A percentile compares a stretch with the other conserved stretches of the same genome.
These are phyloP conservation scores for Palythoa caribaeorum DNA, from an alignment of 92 coral and sea anemone genomes.

Conservation along the genomic window DNA sequence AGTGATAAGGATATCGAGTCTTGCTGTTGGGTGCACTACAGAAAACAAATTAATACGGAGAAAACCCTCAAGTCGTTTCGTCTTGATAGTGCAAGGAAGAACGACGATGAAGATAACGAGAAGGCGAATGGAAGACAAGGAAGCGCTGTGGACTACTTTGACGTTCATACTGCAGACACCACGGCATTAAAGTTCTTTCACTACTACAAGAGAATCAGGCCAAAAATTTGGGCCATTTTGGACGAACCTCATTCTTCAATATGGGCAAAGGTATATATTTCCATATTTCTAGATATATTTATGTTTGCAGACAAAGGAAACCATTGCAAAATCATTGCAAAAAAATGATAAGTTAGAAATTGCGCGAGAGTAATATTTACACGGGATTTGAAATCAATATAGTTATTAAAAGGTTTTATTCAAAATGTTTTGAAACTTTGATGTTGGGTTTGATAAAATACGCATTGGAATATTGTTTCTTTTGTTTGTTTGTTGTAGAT, in stretches of 20 bases:
- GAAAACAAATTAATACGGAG: slow-evolving; percentile 87
- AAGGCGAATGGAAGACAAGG: slow-evolving; percentile 33
- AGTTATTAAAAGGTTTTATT: neutral
- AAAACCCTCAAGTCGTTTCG: slow-evolving; percentile 91
- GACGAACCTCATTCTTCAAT: slow-evolving; percentile 91
- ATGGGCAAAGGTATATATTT: slow-evolving; percentile 82
- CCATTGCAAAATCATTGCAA: neutral
- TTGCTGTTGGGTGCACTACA: slow-evolving; percentile 98
- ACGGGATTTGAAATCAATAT: too few relatives aligned
- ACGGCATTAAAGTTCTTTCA: slow-evolving; percentile 30
- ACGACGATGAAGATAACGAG: slow-evolving; percentile 54
- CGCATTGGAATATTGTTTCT: neutral
- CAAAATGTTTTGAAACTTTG: neutral
- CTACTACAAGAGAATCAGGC: slow-evolving; percentile 73
- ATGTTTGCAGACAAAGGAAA: neutral
- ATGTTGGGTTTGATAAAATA: neutral
- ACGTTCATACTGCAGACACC: slow-evolving; percentile 57
- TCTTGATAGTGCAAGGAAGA: slow-evolving; percentile 80
- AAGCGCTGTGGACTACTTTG: slow-evolving; percentile 38
- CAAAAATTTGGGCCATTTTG: slow-evolving; percentile 84
- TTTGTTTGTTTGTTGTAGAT: neutral
- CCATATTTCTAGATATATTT: neutral
- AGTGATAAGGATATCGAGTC: slow-evolving; percentile 92
- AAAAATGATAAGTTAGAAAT: neutral
- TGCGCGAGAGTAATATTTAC: neutral